Conservation (phyloP, 2,797 vertebrate species). For the Leptoclinus maculatus region DNA sequence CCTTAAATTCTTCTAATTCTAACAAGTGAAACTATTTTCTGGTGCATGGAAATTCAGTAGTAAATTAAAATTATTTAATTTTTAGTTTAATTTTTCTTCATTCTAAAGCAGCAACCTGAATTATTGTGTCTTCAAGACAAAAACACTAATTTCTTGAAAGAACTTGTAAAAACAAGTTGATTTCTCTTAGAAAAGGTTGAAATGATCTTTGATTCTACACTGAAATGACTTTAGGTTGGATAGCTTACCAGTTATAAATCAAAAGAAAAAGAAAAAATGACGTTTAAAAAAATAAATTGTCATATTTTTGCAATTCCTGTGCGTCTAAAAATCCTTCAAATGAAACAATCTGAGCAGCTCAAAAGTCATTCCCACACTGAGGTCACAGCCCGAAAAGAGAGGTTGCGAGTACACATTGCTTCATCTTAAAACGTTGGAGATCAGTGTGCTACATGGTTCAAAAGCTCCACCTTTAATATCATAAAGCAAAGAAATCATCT, state of each 20-base stretch:
- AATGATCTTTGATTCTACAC: neutral
- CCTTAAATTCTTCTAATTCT: neutral
- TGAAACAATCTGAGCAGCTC: neutral
- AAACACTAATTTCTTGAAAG: neutral
- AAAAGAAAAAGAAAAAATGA: neutral
- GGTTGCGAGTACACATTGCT: neutral
- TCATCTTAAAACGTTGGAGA: neutral
- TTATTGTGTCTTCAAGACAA: neutral
- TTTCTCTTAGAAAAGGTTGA: conserved; percentile 1
- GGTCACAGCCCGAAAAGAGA: neutral
- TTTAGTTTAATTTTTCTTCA: neutral
- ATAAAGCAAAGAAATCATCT: neutral
- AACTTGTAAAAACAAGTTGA: neutral
- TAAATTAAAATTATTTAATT: neutral
- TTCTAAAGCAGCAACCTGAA: neutral
- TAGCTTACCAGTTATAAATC: neutral
- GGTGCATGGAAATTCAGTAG: neutral
- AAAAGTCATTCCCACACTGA: neutral
- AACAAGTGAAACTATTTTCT: neutral
- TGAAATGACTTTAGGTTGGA: neutral
- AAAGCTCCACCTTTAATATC: neutral
- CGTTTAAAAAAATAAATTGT: neutral
- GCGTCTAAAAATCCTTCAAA: neutral
- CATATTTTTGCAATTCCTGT: neutral
- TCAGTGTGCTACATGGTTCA: neutral